Conservation (phyloP, 2,888 invertebrate genomes). For the Loripinus fragilis region DNA sequence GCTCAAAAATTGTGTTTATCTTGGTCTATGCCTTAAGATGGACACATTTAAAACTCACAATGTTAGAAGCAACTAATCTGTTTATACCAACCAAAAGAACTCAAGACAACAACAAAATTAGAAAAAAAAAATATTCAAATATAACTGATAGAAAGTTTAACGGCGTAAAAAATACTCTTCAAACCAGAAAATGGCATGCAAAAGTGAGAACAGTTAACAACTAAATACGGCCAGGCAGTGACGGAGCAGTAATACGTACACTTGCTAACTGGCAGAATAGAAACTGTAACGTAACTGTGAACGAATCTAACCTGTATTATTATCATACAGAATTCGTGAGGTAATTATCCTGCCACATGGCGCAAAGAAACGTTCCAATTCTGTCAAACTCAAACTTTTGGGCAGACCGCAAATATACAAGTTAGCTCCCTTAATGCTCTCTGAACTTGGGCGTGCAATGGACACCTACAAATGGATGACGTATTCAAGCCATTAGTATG, state of each 20-base stretch:
- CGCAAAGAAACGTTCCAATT: conserved; percentile 83
- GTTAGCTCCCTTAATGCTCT: conserved; percentile 84
- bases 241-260: conserved; percentile 19
- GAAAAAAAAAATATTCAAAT: not conserved
- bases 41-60: conserved; percentile 2
- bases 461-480: conserved; percentile 82
- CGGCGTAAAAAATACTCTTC: not conserved
- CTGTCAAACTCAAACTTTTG: conserved; percentile 83
- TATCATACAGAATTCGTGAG: conserved; percentile 84
- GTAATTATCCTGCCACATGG: conserved; percentile 84
- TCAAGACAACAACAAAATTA: conserved; percentile 12
- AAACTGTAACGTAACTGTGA: conserved; percentile 46
- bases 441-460: conserved; percentile 84
- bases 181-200: conserved; percentile 17
- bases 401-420: conserved; percentile 84
- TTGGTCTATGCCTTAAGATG: not conserved
- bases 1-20: no score
- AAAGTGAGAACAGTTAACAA: conserved; percentile 19
- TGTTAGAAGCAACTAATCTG: conserved; percentile 15
- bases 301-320: conserved; percentile 81
- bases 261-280: conserved; percentile 21
- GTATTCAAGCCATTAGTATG: no score
- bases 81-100: conserved; percentile 6
- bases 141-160: conserved; percentile 5
- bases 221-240: conserved; percentile 23